Evolutionary conservation across 2,797 vertebrate genomes (phyloP).

Genomic region (Enteromius anoplus): DNA sequence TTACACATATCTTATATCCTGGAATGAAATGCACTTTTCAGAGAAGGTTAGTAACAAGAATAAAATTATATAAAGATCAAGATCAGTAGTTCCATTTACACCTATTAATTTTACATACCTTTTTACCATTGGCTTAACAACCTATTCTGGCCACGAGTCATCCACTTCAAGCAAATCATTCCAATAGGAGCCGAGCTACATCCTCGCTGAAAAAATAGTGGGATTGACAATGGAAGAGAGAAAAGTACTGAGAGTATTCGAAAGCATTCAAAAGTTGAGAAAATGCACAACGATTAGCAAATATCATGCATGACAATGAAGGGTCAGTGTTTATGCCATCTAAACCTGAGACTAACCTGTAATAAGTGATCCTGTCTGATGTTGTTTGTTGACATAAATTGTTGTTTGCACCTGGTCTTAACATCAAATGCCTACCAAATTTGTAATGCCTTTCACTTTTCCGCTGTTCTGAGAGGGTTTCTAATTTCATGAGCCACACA

Average conservation of each 20-base stretch:
- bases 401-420: neutral
- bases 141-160: neutral
- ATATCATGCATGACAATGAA: neutral
- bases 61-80: neutral
- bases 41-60: constrained; percentile 24
- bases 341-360: neutral
- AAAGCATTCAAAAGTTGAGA: neutral
- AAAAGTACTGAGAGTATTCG: neutral
- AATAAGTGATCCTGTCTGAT: neutral
- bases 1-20: constrained; percentile 47
- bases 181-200: neutral
- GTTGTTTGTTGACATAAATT: neutral
- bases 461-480: neutral
- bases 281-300: neutral
- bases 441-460: neutral
- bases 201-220: neutral
- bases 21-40: constrained; percentile 33
- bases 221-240: neutral
- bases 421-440: neutral
- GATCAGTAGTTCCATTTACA: constrained; percentile 33
- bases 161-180: neutral
- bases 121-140: neutral
- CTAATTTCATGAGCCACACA: neutral
- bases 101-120: neutral
- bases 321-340: neutral